Evolutionary conservation across 92 coral and sea anemone genomes (phyloP), one percentile per base, ranked within the genome.

Genomic region (Siderastrea radians): DNA sequence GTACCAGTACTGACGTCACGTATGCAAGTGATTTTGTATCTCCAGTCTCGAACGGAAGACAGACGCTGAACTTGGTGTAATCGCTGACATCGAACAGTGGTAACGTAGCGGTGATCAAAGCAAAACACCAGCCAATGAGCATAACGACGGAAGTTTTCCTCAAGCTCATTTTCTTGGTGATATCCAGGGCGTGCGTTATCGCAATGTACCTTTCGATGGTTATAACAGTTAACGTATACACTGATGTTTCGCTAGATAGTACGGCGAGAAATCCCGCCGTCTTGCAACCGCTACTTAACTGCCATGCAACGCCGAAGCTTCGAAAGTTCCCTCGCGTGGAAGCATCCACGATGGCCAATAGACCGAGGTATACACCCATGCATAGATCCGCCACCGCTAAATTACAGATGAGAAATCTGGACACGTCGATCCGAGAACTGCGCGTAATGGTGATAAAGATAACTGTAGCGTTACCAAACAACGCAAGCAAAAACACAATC

Each of bases 141-240:
- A 97, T 97, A 49, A 97, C 95, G 14, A 97, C 66, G 46, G 90
- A 57, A 6, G 99, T 95, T 53, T 94, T 95, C 68, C 92, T 89
- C 78, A 97, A 85, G 75, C 89, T 92, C 83, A 97, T 88, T 47
- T 94, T 93, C 17, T 93, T 90, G 81, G 96, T 88, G 13, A 97
- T 86, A 76, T 96, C 96, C 5, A 97, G 93, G 65, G 99, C 99
- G 79, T 97, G 96, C 63, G 95, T 95, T 57, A 97, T 97, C 5
- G 99, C 99, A 83, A 97, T 97, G 81, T 90, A 95, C 44, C 99
- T 92, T 87, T 97, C 99, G 61, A 97, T 82, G 13, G 99, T 97
- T 46, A 97, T 95, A 53, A 95, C 94, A 16, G 98, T 94, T 9
- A 97, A 85, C 4, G 99, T 97, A 49, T 92, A 93, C 26, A 97